phyloP scores from a whole-genome alignment of 2,888 invertebrate species.

The Sipha maydis region DNA sequence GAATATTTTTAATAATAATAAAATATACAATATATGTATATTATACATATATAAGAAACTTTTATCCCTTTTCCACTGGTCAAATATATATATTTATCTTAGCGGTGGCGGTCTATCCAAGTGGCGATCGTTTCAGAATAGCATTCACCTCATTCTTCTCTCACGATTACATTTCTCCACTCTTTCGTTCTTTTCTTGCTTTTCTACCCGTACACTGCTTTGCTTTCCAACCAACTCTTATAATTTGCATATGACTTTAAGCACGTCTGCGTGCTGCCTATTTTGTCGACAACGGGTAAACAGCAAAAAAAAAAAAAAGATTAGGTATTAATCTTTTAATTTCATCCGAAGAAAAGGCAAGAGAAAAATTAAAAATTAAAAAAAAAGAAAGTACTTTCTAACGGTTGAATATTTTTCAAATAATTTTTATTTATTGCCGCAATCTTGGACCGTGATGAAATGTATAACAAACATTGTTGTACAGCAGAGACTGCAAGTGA shows the following conservation, averaged over 20 bases:
- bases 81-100: constrained; percentile 50
- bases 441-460: neutral
- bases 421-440: neutral
- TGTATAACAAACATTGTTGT: neutral
- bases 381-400: neutral
- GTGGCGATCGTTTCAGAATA: constrained; percentile 24
- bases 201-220: neutral
- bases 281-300: neutral
- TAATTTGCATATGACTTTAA: constrained; percentile 56
- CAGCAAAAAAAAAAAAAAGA: neutral
- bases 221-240: neutral
- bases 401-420: neutral
- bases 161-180: neutral
- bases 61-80: constrained; percentile 5
- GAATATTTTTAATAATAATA: constrained; percentile 38
- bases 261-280: constrained; percentile 24
- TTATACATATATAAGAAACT: constrained; percentile 22
- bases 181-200: neutral
- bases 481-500: too few species aligned
- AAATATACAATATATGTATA: too few species aligned
- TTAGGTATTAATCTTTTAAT: constrained; percentile 9
- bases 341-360: neutral
- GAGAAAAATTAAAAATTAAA: neutral
- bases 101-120: constrained; percentile 19
- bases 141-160: neutral